These are phyloP conservation scores for Lepisosteus oculatus DNA, from an alignment of 2,113 vertebrate species.

Conservation along the genomic window DNA sequence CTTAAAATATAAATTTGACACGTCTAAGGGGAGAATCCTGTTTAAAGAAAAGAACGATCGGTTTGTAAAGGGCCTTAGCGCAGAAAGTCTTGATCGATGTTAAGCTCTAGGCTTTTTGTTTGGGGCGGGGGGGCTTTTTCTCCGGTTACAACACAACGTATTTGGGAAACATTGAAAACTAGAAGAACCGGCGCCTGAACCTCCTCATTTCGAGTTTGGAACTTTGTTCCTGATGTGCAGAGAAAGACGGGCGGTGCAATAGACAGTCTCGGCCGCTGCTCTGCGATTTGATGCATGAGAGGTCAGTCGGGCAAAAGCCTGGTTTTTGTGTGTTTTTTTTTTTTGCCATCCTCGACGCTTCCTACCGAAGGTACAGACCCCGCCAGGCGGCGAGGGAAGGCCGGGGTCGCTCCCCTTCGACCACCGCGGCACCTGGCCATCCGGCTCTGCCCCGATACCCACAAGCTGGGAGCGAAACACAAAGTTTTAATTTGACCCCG, in stretches of 20 bases:
- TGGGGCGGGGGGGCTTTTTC: conserved; percentile 20
- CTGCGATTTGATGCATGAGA: conserved; percentile 34
- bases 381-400: conserved; percentile 31
- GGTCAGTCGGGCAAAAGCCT: conserved; percentile 27
- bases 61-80: no score
- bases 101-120: conserved; percentile 27
- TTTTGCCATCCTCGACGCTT: conserved; percentile 28
- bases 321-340: not conserved
- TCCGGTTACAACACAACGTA: conserved; percentile 41
- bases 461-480: conserved; percentile 15
- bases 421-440: conserved; percentile 47
- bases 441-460: conserved; percentile 30
- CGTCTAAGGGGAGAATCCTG: no score
- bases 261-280: conserved; percentile 25
- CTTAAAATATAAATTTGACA: not conserved
- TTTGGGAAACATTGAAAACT: conserved; percentile 40
- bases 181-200: conserved; percentile 27
- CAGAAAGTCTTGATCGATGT: conserved; percentile 18
- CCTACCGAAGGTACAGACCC: conserved; percentile 42
- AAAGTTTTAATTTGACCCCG: conserved; percentile 10
- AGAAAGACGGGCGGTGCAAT: conserved; percentile 30
- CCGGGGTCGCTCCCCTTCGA: conserved; percentile 34
- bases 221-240: conserved; percentile 33
- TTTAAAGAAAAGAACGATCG: no score
- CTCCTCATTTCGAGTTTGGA: conserved; percentile 21